Percentiles rank a stretch among this genome's conserved stretches.
Evolutionary conservation across 2,888 invertebrate species (phyloP).

Genomic region (Fissipunctia ypsillon): DNA sequence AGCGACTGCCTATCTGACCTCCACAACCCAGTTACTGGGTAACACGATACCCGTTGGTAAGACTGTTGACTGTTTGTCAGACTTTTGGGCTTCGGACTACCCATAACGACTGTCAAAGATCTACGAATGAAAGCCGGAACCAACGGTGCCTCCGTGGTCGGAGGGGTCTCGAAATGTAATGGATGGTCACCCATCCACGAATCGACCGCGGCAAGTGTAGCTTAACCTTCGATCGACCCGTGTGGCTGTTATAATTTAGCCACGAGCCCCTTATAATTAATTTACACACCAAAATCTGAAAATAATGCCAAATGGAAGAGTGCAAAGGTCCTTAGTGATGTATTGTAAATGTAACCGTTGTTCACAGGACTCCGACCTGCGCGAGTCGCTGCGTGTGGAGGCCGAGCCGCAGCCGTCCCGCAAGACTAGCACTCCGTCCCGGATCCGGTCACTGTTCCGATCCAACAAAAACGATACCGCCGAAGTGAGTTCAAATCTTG

Average conservation of each 20-base stretch:
- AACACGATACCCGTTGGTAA: background rate
- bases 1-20: no score
- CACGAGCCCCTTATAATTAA: no score
- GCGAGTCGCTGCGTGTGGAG: slow-evolving; percentile 90
- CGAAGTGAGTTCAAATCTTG: slow-evolving; percentile 79
- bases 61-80: background rate
- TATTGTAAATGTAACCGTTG: slow-evolving; percentile 8
- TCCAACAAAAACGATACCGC: slow-evolving; percentile 84
- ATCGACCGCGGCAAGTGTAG: background rate
- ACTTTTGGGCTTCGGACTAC: background rate
- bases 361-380: slow-evolving; percentile 89
- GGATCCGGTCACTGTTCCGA: slow-evolving; percentile 91
- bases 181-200: background rate
- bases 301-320: background rate
- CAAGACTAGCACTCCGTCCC: slow-evolving; percentile 92
- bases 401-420: slow-evolving; percentile 82
- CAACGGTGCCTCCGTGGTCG: no score
- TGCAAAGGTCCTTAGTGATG: background rate
- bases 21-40: no score
- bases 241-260: no score
- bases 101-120: background rate
- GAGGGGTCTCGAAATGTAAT: background rate
- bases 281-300: no score
- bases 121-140: no score
- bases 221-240: no score